Evolutionary conservation across 2,113 vertebrate species (phyloP), one percentile per base, ranked within the genome.

Genomic region (Cryptotis parvus): DNA sequence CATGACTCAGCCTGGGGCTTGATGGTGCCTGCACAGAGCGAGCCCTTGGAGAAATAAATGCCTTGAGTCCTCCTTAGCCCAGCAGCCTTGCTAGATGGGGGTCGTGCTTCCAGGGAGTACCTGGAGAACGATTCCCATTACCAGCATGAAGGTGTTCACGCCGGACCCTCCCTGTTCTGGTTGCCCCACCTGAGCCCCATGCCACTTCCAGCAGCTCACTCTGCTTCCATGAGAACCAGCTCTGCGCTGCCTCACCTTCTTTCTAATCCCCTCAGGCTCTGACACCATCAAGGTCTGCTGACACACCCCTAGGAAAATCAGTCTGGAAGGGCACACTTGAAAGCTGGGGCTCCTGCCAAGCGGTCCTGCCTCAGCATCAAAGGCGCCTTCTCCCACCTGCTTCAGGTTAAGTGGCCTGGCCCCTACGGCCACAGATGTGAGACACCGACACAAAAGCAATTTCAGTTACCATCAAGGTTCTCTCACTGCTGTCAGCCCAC

Each of bases 1-100:
- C 39, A 2, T 16, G 39, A 52, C 22, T 1, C 0, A 7, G 35
- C 15, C 31, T 37, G 63, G 37, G 2, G 0, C 4, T 11, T 41
- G 18, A 9, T 22, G 4, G 1, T 14, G 9, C 41, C 68, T 58
- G 74, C 4, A 0, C 2, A 26, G 69, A n/a, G n/a, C 0, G 31
- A 14, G 45, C 66, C 6, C 4, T 22, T 24, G 61, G 65, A 73
- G 14, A 63, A 22, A 22, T 29, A 41, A 65, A 22, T 20, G 33
- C 24, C 4, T 0, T 35, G 8, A 1, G 4, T 33, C 45, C 14
- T 49, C 72, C 35, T 55, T 6, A n/a, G n/a, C 11, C 14, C 35
- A 29, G 75, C 14, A 5, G 37, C 9, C 45, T 70, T 35, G 1
- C 65, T 52, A 18, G 33, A 77, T 37, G 55, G 26, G 26, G 27